Conservation (phyloP, 2,113 vertebrate genomes). For the Acinonyx jubatus region DNA sequence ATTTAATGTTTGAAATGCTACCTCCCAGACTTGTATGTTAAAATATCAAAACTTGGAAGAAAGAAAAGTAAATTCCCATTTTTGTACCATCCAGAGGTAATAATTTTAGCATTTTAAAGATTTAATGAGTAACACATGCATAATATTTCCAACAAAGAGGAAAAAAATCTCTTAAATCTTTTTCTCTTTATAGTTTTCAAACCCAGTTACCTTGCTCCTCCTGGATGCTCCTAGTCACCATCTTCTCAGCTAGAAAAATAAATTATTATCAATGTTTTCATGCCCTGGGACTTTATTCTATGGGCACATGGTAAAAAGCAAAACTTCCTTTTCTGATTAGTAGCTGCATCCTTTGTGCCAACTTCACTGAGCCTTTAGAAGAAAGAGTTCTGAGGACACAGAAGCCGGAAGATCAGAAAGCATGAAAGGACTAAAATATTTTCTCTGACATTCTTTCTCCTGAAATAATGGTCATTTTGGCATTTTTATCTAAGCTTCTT, state of each 20-base stretch:
- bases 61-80: background rate
- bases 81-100: background rate
- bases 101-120: background rate
- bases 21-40: background rate
- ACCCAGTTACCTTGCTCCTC: background rate
- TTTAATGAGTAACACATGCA: background rate
- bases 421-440: background rate
- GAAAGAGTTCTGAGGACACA: background rate
- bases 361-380: background rate
- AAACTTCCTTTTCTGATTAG: background rate
- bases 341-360: background rate
- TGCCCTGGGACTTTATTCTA: background rate
- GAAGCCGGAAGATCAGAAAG: background rate
- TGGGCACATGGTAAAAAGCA: background rate
- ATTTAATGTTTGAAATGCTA: background rate
- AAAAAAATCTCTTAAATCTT: background rate
- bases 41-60: constrained; percentile 5
- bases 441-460: background rate
- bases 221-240: background rate
- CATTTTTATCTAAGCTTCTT: constrained; percentile 26
- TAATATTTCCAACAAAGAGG: background rate
- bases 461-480: constrained; percentile 32
- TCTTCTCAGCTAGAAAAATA: background rate
- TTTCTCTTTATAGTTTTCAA: background rate
- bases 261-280: background rate